Conservation (phyloP, 2,888 invertebrate species). For the Emmelina monodactyla region DNA sequence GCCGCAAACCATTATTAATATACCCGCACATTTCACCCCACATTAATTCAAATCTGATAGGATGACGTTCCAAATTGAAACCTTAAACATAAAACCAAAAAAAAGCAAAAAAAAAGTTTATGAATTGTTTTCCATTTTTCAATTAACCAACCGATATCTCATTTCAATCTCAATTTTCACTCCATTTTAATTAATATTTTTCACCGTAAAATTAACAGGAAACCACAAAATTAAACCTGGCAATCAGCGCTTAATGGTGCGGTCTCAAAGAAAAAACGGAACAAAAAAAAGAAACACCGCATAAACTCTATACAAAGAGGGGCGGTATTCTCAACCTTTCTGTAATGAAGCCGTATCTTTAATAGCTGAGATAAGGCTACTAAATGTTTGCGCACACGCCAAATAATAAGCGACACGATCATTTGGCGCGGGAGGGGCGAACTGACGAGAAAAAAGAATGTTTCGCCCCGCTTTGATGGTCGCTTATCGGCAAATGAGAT, state of each 20-base stretch:
- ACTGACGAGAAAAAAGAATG: conserved; percentile 42
- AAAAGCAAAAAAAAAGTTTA: too few relatives aligned
- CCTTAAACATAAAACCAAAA: too few relatives aligned
- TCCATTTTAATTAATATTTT: too few relatives aligned
- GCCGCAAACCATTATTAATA: neutral
- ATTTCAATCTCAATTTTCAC: too few relatives aligned
- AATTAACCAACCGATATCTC: too few relatives aligned
- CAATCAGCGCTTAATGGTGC: neutral
- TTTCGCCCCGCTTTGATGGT: conserved; percentile 29
- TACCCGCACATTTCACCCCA: too few relatives aligned
- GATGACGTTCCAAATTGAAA: too few relatives aligned
- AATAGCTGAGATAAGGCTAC: conserved; percentile 60
- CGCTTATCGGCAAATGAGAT: conserved; percentile 41
- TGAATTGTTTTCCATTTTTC: too few relatives aligned
- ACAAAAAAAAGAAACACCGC: neutral
- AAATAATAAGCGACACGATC: conserved; percentile 62
- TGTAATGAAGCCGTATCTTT: conserved; percentile 65
- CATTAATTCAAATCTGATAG: too few relatives aligned
- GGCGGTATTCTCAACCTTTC: conserved; percentile 25
- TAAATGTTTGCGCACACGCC: conserved; percentile 65
- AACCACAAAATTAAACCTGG: neutral
- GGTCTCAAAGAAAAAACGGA: neutral
- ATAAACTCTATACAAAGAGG: conserved; percentile 22
- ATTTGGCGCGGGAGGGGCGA: conserved; percentile 46
- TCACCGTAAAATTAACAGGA: neutral